Evolutionary conservation across 2,797 vertebrate species (phyloP).

Genomic region (Chromis chromis): DNA sequence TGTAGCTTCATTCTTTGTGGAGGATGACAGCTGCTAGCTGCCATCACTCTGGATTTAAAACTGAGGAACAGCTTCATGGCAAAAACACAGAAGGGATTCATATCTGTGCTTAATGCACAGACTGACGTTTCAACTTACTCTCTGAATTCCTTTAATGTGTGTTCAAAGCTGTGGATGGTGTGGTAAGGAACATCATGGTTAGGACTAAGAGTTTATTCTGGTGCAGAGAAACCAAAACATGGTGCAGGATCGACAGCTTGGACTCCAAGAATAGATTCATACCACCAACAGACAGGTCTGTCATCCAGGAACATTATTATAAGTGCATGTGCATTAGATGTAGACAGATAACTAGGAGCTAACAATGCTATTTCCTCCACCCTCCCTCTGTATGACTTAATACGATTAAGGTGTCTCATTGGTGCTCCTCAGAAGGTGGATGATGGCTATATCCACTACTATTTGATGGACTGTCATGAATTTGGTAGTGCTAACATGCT

Average conservation of each 20-base stretch:
- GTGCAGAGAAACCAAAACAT: conserved; percentile 1
- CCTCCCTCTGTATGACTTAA: neutral
- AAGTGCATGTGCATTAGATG: neutral
- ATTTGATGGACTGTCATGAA: no score
- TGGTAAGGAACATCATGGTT: neutral
- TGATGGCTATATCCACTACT: no score
- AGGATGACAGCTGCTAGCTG: no score
- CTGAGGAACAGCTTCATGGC: neutral
- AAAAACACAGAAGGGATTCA: neutral
- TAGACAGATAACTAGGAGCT: no score
- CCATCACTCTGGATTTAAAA: neutral
- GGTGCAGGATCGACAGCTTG: neutral
- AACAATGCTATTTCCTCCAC: neutral
- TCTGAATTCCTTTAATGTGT: no score
- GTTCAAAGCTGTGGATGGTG: no score
- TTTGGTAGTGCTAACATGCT: no score
- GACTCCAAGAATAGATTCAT: conserved; percentile 6
- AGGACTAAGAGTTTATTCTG: neutral
- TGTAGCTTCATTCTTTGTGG: no score
- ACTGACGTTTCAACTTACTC: no score
- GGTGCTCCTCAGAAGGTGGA: no score
- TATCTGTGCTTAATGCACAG: neutral
- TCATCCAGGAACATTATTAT: neutral
- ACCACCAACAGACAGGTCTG: neutral
- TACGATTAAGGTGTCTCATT: no score